Conservation (phyloP, 1,140 invertebrate genomes). For the Papilio aristodemus region DNA sequence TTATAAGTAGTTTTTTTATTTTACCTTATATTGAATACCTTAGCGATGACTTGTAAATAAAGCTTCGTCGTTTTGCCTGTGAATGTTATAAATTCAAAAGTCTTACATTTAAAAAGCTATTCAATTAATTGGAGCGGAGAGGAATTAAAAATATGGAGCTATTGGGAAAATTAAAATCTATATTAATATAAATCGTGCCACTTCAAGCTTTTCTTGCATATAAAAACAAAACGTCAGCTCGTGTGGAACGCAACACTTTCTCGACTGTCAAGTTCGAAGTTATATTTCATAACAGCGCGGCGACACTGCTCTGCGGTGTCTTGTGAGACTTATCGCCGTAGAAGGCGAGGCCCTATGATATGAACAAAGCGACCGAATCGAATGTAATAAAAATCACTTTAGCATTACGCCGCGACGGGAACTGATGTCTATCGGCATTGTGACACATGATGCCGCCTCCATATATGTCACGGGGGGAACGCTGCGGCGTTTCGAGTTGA, state of each 20-base stretch:
- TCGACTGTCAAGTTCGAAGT: not conserved
- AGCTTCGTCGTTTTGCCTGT: too few species aligned
- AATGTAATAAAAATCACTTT: conserved; percentile 79
- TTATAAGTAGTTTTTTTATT: too few species aligned
- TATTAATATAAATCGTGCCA: too few species aligned
- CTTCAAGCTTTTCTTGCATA: not conserved
- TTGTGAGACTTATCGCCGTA: not conserved
- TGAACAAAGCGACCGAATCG: conserved; percentile 75
- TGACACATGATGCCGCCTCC: conserved; percentile 71
- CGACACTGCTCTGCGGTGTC: not conserved
- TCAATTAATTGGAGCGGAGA: too few species aligned
- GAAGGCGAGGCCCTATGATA: conserved; percentile 48
- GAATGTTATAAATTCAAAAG: too few species aligned
- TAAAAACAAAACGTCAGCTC: conserved; percentile 2
- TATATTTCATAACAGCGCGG: conserved; percentile 4
- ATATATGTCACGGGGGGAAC: conserved; percentile 71
- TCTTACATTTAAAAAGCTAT: too few species aligned
- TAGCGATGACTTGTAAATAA: too few species aligned
- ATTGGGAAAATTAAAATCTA: too few species aligned
- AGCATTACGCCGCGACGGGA: conserved; percentile 67
- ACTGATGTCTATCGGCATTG: conserved; percentile 74
- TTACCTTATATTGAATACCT: too few species aligned
- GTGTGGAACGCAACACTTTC: conserved; percentile 8
- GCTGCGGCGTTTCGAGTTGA: conserved; percentile 55
- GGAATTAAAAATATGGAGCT: too few species aligned